Evolutionary conservation across 2,113 vertebrate species (phyloP).

Genomic region (Mesocricetus auratus): DNA sequence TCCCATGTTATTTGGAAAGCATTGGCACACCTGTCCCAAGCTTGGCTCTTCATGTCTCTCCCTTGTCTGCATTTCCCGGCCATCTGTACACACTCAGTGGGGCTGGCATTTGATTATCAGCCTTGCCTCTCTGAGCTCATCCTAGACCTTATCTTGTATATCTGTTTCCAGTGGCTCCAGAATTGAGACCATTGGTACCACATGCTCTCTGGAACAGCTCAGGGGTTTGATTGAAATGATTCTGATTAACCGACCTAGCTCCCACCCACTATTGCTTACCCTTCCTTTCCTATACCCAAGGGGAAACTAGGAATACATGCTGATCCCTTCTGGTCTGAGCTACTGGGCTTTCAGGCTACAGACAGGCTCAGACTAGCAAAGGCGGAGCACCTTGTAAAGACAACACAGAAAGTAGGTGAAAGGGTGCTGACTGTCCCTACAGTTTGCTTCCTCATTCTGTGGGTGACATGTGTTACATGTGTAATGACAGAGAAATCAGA

Average conservation of each 20-base stretch:
- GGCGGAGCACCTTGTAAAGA: not conserved
- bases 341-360: not conserved
- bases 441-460: not conserved
- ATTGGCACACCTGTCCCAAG: rapidly evolving
- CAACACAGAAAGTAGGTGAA: not conserved
- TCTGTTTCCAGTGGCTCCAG: not conserved
- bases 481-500: not conserved
- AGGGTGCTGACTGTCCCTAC: not conserved
- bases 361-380: not conserved
- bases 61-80: not conserved
- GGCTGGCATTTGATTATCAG: not conserved
- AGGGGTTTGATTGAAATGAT: not conserved
- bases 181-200: not conserved
- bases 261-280: not conserved
- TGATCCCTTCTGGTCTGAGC: not conserved
- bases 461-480: not conserved
- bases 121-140: not conserved
- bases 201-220: not conserved
- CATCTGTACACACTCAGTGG: not conserved
- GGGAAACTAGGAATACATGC: not conserved
- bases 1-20: not conserved
- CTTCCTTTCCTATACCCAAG: not conserved
- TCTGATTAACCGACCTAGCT: not conserved
- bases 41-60: not conserved
- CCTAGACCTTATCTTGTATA: not conserved